Base-by-base conservation (phyloP, 2,888 invertebrate species). In the Apotomis capreana region DNA sequence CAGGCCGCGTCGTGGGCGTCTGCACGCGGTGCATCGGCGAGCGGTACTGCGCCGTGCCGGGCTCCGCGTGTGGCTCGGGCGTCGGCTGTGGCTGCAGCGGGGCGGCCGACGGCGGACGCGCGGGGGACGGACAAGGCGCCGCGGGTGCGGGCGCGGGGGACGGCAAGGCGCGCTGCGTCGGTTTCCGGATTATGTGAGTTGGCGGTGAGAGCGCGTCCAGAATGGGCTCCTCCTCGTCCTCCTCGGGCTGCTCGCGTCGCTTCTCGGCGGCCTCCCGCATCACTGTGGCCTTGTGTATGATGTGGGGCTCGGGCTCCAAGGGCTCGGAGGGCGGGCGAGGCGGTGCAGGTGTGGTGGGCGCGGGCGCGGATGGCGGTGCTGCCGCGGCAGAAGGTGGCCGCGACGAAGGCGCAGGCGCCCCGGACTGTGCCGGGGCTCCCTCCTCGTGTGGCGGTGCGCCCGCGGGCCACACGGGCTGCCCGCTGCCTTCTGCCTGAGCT, bases 251-350 rank as follows among this genome's bases (percentile, higher is more conserved):
- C 75, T 92, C 91, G 9, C 91, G 89, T 44, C 93, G 85, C 77
- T 92, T 92, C 77, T 92, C 92, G 37, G 91, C 92, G 54, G 94
- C 94, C 76, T 94, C 94, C 9, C 93, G 89, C 94, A 94, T 94
- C 12, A 94, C 94, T 4, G 94, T 94, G 46, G 94, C 94, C 78
- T 94, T 94, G 76, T 94, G 94, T 59, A 94, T 94, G 71, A 94
- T 92, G 76, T 94, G 94, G 15, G 94, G 91, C 77, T 94, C 93
- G 3, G 94, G 94, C 79, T 94, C 94, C 57, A 93, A 79, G 8
- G 93, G 92, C 75, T 93, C 91, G 0, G 93, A 90, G 0, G 91
- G 90, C 5, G 94, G 93, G 6, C 94, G 89, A 6, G 94, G 92
- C 40, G 94, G 92, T 4, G 89, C 86, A 62, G 85, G 85, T 4